Evolutionary conservation across 2,888 invertebrate genomes (phyloP), one percentile per base, ranked within the genome.

Genomic region (Xiphydria camelus): DNA sequence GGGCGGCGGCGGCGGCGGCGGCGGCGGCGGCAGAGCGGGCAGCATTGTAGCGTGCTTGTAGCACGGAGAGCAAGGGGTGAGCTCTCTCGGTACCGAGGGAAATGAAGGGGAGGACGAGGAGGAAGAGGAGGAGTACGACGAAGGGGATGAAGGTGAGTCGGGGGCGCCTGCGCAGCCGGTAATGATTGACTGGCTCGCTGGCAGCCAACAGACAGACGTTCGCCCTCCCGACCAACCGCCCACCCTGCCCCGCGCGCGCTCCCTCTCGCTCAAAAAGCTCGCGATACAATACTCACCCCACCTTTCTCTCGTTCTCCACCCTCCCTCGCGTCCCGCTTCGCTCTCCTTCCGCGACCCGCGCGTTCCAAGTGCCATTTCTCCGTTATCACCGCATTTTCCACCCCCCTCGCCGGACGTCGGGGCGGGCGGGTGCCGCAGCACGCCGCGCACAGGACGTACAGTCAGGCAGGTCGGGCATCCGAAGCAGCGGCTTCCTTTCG

Each of bases 171-270:
- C 75, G 75, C 71, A 58, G 57, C 68, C 59, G 70, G 73, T 75
- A 75, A 75, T 75, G 75, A 75, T 75, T 75, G 75, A 75, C 75
- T 75, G 75, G 75, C 70, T 75, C 74, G 69, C 72, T 75, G 75
- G 74, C 75, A 75, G 75, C 75, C 75, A 75, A 75, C 75, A 75
- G 75, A 75, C 75, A 73, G 75, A 75, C 75, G 68, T 71, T 73
- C 68, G 65, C 68, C 70, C 64, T 60, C 69, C 66, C 43, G 37
- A 38, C 26, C 29, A 29, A 21, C 38, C 62, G 52, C 61, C 57
- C 62, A 57, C 45, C 48, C 40, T 50, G 52, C 46, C 42, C 41
- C 45, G 36, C 19, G 37, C 43, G 41, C 42, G 38, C 41, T 23
- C 46, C 42, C 29, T 40, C 35, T 37, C 51, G 47, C 54, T 57